These are phyloP conservation scores for Cettia cetti DNA, from an alignment of 2,113 vertebrate genomes.

Conservation along the genomic window DNA sequence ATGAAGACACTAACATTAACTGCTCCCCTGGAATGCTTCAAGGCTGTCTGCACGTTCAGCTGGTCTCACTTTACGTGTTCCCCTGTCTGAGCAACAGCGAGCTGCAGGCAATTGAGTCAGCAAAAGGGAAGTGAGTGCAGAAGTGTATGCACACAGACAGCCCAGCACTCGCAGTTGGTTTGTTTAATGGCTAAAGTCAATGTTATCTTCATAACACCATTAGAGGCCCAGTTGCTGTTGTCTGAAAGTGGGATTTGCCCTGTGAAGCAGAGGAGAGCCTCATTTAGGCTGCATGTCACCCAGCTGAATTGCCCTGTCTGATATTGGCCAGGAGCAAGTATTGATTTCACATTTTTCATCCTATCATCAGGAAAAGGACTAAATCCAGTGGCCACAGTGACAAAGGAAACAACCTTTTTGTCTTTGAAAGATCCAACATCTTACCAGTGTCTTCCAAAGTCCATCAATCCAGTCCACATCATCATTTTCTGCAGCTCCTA, in stretches of 20 bases:
- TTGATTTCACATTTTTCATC: neutral
- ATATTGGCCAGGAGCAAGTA: neutral
- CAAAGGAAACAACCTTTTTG: neutral
- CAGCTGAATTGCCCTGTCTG: neutral
- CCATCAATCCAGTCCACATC: neutral
- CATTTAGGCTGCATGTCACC: neutral
- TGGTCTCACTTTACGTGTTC: neutral
- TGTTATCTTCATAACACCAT: neutral
- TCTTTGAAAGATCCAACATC: neutral
- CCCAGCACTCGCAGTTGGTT: neutral
- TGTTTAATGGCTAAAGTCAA: neutral
- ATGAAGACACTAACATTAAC: neutral
- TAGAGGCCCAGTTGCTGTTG: neutral
- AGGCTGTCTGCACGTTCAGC: neutral
- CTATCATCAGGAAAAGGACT: neutral
- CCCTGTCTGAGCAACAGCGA: neutral
- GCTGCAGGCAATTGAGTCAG: neutral
- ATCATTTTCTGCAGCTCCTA: neutral
- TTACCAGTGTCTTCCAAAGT: neutral
- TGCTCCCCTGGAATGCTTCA: neutral
- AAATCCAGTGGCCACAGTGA: neutral
- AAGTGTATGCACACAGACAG: neutral
- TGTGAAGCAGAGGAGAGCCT: neutral
- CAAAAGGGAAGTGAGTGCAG: neutral
- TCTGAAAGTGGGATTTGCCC: neutral